Evolutionary conservation across 2,113 vertebrate genomes (phyloP).

Genomic region (Zingel zingel): DNA sequence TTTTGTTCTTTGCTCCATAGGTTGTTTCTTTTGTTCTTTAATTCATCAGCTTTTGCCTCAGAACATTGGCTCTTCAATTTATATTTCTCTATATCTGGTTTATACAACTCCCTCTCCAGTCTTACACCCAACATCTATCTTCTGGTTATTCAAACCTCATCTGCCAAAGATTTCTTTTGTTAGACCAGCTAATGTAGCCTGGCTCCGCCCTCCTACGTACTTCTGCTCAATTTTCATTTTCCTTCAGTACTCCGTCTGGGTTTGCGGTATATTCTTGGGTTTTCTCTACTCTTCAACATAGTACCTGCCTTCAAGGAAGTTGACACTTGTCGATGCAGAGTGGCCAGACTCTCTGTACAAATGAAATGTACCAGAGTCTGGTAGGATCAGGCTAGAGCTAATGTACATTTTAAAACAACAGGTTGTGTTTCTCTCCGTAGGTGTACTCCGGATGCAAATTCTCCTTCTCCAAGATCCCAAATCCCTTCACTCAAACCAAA

Average conservation of each 20-base stretch:
- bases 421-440: constrained; percentile 72
- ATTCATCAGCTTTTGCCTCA: not conserved
- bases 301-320: too few relatives aligned
- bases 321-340: too few relatives aligned
- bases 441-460: constrained; percentile 96
- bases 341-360: too few relatives aligned
- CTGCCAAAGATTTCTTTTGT: too few relatives aligned
- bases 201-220: too few relatives aligned
- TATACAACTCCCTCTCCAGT: not conserved
- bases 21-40: not conserved
- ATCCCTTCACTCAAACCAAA: constrained; percentile 92
- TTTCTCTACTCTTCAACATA: too few relatives aligned
- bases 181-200: too few relatives aligned
- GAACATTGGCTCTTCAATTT: not conserved
- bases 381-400: too few relatives aligned
- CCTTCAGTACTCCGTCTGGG: too few relatives aligned
- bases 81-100: not conserved
- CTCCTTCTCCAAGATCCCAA: constrained; percentile 95
- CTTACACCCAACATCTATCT: not conserved
- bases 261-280: too few relatives aligned
- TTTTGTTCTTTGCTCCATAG: not conserved
- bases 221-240: too few relatives aligned
- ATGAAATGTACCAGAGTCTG: too few relatives aligned
- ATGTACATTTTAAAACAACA: not conserved
- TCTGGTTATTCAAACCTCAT: not conserved